Evolutionary conservation across 2,113 vertebrate species (phyloP), one percentile per base, ranked within the genome.

Genomic region (Hydrolagus affinis): DNA sequence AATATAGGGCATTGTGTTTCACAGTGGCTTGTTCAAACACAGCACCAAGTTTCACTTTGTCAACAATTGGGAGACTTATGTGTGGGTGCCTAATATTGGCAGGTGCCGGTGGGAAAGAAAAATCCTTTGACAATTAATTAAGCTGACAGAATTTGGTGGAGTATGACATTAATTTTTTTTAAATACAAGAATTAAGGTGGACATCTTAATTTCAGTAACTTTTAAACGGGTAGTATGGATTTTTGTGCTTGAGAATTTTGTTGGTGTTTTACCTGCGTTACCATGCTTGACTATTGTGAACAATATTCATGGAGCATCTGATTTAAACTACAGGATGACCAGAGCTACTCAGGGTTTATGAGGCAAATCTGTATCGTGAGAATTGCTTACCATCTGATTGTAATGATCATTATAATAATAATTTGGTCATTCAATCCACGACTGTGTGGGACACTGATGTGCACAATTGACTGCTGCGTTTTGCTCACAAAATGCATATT

Each of bases 341-440:
- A n/a, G 17, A 25, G 4, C 23, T 64, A 83, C 19, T 83, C 78
- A 83, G 78, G 78, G 78, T 83, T 83, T 66, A 21, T 60, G 62
- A 17, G 19, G 62, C 2, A 4, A 57, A 64, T 21, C 28, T 83
- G 78, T 83, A 66, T 83, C 60, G n/a, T 83, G 60, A 30, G 15
- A 83, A 19, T 19, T 66, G 62, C 62, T 32, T 25, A 83, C 44
- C 44, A 44, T 6, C 44, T 44, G 44, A 3, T 44, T 44, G 44
- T 44, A 44, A 44, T 44, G 6, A 44, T 6, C 6, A 44, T 44
- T 44, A 44, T 44, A 44, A 44, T 44, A 44, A 44, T 44, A 44
- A 44, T n/a, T n/a, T n/a, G n/a, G n/a, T n/a, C n/a, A n/a, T n/a
- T n/a, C n/a, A n/a, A n/a, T n/a, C n/a, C n/a, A 44, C 44, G 44